Evolutionary conservation across 2,113 vertebrate genomes (phyloP).

Genomic region (Cichladusa arquata): DNA sequence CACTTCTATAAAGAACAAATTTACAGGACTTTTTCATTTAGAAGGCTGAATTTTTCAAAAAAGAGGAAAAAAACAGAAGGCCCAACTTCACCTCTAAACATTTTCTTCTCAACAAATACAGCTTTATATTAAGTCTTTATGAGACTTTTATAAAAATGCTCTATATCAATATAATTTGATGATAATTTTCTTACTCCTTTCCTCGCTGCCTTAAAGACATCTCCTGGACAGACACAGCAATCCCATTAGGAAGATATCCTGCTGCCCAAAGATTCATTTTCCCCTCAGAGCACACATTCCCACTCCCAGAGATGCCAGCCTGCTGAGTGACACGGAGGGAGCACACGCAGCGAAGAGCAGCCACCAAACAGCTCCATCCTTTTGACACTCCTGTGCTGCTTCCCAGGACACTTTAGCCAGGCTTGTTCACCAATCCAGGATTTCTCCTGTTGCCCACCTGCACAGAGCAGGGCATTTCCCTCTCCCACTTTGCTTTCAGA

Average conservation of each 20-base stretch:
- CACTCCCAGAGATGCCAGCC: not conserved
- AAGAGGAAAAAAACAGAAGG: not conserved
- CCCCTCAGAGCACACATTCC: not conserved
- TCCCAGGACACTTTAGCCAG: not conserved
- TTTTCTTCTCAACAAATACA: not conserved
- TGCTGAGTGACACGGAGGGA: not conserved
- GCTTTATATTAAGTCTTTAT: not conserved
- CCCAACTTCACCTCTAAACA: not conserved
- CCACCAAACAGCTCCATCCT: not conserved
- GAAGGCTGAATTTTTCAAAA: not conserved
- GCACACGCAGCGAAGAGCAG: not conserved
- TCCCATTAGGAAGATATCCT: not conserved
- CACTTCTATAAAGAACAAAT: conserved; percentile 37
- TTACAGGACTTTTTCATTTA: conserved; percentile 42
- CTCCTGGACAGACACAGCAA: not conserved
- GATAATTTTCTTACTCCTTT: not conserved
- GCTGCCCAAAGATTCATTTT: not conserved
- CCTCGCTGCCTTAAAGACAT: not conserved
- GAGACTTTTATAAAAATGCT: not conserved
- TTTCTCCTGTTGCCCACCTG: not conserved
- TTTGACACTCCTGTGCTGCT: not conserved
- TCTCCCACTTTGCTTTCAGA: not conserved
- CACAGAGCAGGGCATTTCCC: not conserved
- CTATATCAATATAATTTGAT: not conserved
- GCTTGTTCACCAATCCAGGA: accelerated